Evolutionary conservation across 2,113 vertebrate species (phyloP).

Genomic region (Apus apus): DNA sequence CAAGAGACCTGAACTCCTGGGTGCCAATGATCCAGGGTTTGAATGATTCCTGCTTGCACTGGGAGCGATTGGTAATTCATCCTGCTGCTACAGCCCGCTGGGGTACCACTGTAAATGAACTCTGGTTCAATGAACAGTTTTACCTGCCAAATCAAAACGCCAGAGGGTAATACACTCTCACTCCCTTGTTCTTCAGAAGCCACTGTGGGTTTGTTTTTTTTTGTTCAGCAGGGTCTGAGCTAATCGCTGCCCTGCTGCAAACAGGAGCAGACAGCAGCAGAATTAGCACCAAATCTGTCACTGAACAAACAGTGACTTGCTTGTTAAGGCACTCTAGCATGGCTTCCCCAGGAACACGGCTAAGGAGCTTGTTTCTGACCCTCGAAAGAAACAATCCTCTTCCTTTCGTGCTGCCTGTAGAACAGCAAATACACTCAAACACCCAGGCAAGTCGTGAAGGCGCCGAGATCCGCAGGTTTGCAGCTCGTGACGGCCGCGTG

Average conservation of each 20-base stretch:
- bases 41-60: constrained; percentile 21
- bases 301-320: constrained; percentile 11
- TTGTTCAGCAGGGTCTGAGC: constrained; percentile 33
- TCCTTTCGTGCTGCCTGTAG: neutral
- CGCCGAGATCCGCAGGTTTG: neutral
- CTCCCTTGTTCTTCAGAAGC: constrained; percentile 40
- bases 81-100: constrained; percentile 24
- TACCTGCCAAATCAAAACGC: constrained; percentile 60
- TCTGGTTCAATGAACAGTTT: constrained; percentile 38
- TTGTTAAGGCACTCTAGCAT: neutral
- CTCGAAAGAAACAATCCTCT: neutral
- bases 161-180: constrained; percentile 48
- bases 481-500: neutral
- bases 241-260: constrained; percentile 39
- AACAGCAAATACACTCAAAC: neutral
- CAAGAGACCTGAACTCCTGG: neutral
- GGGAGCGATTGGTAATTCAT: constrained; percentile 37
- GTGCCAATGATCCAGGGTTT: neutral
- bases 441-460: neutral
- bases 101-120: constrained; percentile 41
- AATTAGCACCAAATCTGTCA: constrained; percentile 57
- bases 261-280: constrained; percentile 49
- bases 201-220: neutral
- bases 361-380: constrained; percentile 15
- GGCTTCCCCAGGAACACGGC: neutral